Percentiles rank a stretch among this genome's conserved stretches.
Conservation (phyloP, 2,797 vertebrate genomes). For the Macropodus opercularis region DNA sequence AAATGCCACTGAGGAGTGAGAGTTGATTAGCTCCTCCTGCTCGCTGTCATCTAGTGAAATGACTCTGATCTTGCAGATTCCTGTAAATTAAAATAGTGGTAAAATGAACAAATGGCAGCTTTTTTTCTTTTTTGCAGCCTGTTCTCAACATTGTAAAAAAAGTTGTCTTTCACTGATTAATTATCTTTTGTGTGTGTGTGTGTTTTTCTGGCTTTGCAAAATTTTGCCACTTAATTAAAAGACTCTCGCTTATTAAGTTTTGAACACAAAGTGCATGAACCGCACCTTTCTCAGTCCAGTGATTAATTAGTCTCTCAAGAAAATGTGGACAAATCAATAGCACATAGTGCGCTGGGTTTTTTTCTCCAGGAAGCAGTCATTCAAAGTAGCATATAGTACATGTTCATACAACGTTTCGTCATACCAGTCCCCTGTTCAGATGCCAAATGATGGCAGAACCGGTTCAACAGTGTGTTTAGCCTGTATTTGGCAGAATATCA, state of each 20-base stretch:
- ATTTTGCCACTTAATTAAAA: background rate
- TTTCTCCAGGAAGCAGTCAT: background rate
- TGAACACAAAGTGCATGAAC: background rate
- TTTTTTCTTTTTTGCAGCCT: background rate
- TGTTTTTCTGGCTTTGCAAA: background rate
- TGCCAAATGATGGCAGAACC: background rate
- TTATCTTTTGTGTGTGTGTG: background rate
- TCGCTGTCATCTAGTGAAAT: constrained; percentile 51
- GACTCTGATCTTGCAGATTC: constrained; percentile 54
- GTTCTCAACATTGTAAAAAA: background rate
- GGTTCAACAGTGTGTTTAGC: constrained; percentile 23
- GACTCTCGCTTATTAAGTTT: background rate
- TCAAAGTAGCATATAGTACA: background rate
- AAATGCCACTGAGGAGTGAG: constrained; percentile 57
- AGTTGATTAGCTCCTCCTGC: constrained; percentile 68
- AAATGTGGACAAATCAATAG: background rate
- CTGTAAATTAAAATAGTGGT: constrained; percentile 57
- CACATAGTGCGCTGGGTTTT: background rate
- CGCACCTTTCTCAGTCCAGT: background rate
- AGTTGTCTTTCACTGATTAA: background rate
- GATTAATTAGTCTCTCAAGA: background rate
- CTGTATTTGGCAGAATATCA: constrained; percentile 6
- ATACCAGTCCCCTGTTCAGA: background rate
- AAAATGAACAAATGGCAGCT: constrained; percentile 3
- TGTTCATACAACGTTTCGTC: constrained; percentile 1